Conservation (phyloP, 2,888 invertebrate genomes). For the Dicranocentrus wangi region DNA sequence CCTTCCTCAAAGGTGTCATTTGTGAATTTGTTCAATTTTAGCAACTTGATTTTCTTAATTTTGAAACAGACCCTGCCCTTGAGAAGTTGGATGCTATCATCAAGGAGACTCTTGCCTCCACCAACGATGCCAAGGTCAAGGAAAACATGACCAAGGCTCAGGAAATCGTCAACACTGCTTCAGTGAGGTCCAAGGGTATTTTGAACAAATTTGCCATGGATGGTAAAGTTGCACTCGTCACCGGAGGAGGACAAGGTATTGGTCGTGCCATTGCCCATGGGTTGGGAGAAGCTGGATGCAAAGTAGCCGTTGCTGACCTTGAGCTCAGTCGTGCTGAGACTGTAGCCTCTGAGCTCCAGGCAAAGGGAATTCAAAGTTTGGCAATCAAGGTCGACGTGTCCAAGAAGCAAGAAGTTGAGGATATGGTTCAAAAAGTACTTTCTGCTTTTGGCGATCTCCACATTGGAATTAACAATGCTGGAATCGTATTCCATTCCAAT, state of each 20-base stretch:
- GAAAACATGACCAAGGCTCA: conserved; percentile 62
- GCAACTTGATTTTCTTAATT: too few relatives aligned
- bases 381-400: conserved; percentile 72
- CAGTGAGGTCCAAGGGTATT: conserved; percentile 64
- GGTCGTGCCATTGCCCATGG: conserved; percentile 69
- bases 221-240: conserved; percentile 72
- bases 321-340: conserved; percentile 67
- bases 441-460: conserved; percentile 69
- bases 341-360: conserved; percentile 68
- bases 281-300: conserved; percentile 72
- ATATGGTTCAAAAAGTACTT: conserved; percentile 69
- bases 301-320: conserved; percentile 72
- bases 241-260: conserved; percentile 69
- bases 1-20: neutral
- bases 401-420: conserved; percentile 70
- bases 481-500: conserved; percentile 70
- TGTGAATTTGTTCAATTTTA: neutral
- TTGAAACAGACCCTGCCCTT: conserved; percentile 65
- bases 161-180: conserved; percentile 58
- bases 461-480: conserved; percentile 72
- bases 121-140: conserved; percentile 58
- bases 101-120: conserved; percentile 55
- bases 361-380: conserved; percentile 67
- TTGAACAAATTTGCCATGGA: conserved; percentile 71
- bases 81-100: conserved; percentile 61